These are phyloP conservation scores for Heterochromis multidens DNA, from an alignment of 2,113 vertebrate genomes.

Conservation along the genomic window DNA sequence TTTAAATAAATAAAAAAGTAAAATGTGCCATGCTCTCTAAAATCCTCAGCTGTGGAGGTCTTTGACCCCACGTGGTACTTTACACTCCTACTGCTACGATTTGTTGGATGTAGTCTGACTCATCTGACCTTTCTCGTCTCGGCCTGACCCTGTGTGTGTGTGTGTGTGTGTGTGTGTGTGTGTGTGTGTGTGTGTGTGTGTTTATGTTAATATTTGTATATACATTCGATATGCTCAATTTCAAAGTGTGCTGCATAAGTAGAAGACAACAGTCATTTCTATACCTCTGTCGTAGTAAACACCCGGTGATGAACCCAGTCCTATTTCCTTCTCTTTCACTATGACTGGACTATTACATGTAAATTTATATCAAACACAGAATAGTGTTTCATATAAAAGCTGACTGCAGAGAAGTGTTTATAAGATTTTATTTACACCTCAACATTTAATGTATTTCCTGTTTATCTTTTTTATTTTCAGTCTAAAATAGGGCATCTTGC, in stretches of 20 bases:
- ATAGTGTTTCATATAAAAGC: neutral
- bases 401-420: neutral
- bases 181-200: neutral
- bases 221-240: slow-evolving; percentile 24
- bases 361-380: neutral
- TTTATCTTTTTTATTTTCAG: neutral
- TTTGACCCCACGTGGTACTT: neutral
- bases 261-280: slow-evolving; percentile 59
- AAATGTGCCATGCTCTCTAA: neutral
- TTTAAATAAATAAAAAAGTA: neutral
- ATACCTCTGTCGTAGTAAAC: slow-evolving; percentile 32
- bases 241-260: slow-evolving; percentile 7
- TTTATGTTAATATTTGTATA: neutral
- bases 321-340: slow-evolving; percentile 43
- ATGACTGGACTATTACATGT: slow-evolving; percentile 37
- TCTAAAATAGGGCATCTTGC: neutral
- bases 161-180: neutral
- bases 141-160: slow-evolving; percentile 1
- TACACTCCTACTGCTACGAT: neutral
- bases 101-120: slow-evolving; percentile 33
- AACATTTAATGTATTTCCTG: neutral
- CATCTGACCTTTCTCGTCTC: slow-evolving; percentile 52
- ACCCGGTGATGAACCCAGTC: slow-evolving; percentile 23
- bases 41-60: neutral
- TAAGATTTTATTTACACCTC: neutral